These are phyloP conservation scores for Turdus rufiventris DNA, from an alignment of 2,113 vertebrate species.

Conservation along the genomic window DNA sequence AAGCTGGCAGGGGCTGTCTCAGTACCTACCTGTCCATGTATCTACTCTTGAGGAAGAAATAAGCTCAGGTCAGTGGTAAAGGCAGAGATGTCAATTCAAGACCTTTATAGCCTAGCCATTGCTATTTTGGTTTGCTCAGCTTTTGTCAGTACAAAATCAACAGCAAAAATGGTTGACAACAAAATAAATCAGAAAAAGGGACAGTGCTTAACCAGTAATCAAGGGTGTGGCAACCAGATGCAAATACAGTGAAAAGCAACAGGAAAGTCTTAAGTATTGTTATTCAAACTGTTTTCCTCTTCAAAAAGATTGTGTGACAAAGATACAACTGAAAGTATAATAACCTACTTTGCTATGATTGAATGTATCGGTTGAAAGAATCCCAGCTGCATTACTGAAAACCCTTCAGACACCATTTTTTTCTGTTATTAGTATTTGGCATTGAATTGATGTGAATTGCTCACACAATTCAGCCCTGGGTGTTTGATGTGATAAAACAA, in stretches of 20 bases:
- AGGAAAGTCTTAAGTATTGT: background rate
- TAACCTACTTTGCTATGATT: background rate
- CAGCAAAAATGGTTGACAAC: background rate
- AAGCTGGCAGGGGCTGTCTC: background rate
- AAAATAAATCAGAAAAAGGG: background rate
- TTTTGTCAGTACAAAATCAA: background rate
- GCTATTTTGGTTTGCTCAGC: background rate
- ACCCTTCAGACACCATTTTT: background rate
- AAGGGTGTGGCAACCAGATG: background rate
- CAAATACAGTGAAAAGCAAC: background rate
- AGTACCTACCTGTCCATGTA: background rate
- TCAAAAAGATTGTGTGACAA: background rate
- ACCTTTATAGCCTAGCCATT: background rate
- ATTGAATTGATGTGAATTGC: background rate
- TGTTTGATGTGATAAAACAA: slow-evolving; percentile 1
- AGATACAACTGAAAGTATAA: background rate
- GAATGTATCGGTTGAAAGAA: background rate
- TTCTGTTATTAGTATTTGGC: background rate
- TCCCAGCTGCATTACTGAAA: background rate
- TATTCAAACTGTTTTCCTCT: background rate
- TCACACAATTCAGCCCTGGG: background rate
- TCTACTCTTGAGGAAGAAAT: background rate
- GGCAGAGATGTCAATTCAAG: background rate
- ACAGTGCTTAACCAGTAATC: background rate
- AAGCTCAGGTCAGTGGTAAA: background rate